Base-by-base conservation (phyloP, 2,113 vertebrate genomes). In the Rhea pennata region DNA sequence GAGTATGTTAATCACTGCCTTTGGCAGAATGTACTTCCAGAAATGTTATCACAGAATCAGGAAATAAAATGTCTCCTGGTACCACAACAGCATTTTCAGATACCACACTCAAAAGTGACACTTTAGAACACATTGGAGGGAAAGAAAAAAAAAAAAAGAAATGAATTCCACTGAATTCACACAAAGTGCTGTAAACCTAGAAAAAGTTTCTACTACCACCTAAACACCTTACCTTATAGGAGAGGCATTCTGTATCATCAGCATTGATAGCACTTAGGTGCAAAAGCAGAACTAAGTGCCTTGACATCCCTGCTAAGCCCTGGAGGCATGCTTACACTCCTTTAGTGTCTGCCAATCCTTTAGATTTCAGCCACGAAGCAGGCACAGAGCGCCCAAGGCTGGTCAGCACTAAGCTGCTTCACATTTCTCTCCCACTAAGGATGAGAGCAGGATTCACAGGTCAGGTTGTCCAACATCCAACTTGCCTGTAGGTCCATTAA, bases 21-120 rank as follows among this genome's bases (percentile, higher is more conserved):
- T 67, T 82, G 83, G 88, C 91, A 96, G 90, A 86, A 96, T 40
- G 12, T 70, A 56, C 91, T 88, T 96, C 69, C 90, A 93, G 80
- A 82, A 94, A 95, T 16, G 48, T 70, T 96, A 80, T 89, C 79
- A 79, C 31, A 86, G 79, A 87, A 92, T 67, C 83, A 91, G 69
- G 78, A 51, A 69, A 50, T 73, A 53, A 93, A 86, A 51, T 4
- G 9, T 58, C 79, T 90, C 69, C 54, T 92, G 61, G 78, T 39
- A 95, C 19, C 62, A 65, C 31, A 73, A 48, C 33, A 87, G 66
- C 12, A 9, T 76, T 91, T 67, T 33, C 83, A 92, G 74, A 75
- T 29, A 66, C 36, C 33, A 48, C 9, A 22, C 27, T 77, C 46
- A 44, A 48, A 59, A 46, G 56, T 36, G 42, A 86, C 56, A 33